These are phyloP conservation scores for Corythaeola cristata DNA, from an alignment of 2,113 vertebrate genomes.

Conservation along the genomic window DNA sequence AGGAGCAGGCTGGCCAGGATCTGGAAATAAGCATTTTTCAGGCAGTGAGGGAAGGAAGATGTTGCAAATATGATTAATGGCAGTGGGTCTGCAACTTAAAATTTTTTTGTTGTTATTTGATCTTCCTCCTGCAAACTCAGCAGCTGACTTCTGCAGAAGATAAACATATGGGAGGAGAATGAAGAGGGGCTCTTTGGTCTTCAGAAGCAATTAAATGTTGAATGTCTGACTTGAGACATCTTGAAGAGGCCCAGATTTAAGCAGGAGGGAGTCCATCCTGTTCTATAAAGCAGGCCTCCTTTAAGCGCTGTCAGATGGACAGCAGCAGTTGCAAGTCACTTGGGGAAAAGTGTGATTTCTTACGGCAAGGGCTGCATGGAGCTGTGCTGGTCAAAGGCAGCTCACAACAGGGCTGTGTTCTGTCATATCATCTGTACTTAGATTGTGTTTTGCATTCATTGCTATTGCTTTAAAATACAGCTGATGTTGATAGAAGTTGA, in stretches of 20 bases:
- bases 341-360: not conserved
- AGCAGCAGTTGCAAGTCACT: conserved; percentile 20
- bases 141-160: conserved; percentile 50
- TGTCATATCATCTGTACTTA: not conserved
- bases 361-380: not conserved
- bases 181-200: conserved; percentile 33
- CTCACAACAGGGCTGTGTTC: not conserved
- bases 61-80: conserved; percentile 39
- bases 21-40: conserved; percentile 13
- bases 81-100: conserved; percentile 13
- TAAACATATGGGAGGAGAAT: conserved; percentile 52
- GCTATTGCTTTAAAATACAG: not conserved
- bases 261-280: not conserved
- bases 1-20: not conserved
- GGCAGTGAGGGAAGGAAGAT: not conserved
- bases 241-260: conserved; percentile 25
- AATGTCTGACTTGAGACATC: conserved; percentile 9
- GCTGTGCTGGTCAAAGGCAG: not conserved
- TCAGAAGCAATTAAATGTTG: conserved; percentile 43
- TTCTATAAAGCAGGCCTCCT: not conserved
- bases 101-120: conserved; percentile 46
- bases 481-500: not conserved
- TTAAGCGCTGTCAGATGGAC: conserved; percentile 20
- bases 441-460: not conserved
- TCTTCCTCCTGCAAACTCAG: conserved; percentile 54